Evolutionary conservation across 2,113 vertebrate genomes (phyloP), one percentile per base, ranked within the genome.

Genomic region (Merops nubicus): DNA sequence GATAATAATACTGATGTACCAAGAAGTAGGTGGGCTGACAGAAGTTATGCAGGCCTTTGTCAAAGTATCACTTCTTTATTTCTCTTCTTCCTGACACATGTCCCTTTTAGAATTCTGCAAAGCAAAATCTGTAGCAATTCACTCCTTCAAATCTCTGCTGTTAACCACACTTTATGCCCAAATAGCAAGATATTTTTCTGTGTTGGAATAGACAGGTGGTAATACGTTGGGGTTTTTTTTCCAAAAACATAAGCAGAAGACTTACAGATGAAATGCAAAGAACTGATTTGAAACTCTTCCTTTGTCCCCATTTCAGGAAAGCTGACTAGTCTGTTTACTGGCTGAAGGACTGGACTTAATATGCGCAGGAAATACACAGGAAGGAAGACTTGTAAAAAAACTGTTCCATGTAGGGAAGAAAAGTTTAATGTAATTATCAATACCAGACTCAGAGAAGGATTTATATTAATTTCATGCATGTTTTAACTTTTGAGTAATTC

Each of bases 401-500:
- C 3, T 16, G 38, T 90, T 65, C 96, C 38, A 86, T 94, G 53
- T 57, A 95, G 95, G 77, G 92, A 96, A 94, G n/a, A n/a, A n/a
- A n/a, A n/a, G 74, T 96, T 59, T 82, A 91, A 90, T 48, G 59
- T 72, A 95, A 89, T 96, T 91, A 92, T 85, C 93, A 91, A 96
- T 93, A 96, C 20, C 93, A 93, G 88, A 95, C 76, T 96, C 96
- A 90, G 69, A 81, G 83, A 74, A 94, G 50, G 54, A 77, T 86
- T 92, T 80, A 48, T 53, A 70, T 22, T 87, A 80, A 85, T 88
- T 96, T 86, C 54, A 82, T 40, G 33, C 68, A 78, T 79, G 50
- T 92, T 90, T 92, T 76, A 88, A 85, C 65, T 86, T 97, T 93
- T 94, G 83, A 97, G 54, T 94, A 92, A 96, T 95, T 97, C 89